Base-by-base conservation (phyloP, 2,888 invertebrate genomes). In the Barypeithes pellucidus region DNA sequence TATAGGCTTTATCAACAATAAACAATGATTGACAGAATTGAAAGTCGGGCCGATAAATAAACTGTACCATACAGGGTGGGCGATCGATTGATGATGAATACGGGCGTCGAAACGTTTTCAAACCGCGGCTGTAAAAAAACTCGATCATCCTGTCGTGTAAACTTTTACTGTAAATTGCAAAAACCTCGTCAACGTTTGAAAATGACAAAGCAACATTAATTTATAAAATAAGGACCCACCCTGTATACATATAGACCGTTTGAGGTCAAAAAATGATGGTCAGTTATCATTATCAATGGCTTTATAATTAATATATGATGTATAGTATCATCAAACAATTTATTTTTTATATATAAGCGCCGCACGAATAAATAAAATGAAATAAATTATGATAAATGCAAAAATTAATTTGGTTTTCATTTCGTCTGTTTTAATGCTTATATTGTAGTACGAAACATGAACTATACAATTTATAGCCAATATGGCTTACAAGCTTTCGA, bases 401-500 rank as follows among this genome's bases (percentile, higher is more conserved):
- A 33, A 33, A 57, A 33, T 57, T 36, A 33, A 57, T 33, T 57
- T 57, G 54, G 33, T 57, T 33, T 52, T 29, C 12, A 33, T 57
- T 16, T 22, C 24, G 14, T 11, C 9, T n/a, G 33, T 33, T 33
- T 57, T 36, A 33, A 33, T 60, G 9, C 9, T 29, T 29, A 5
- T 29, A 29, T n/a, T 5, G 29, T 29, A 29, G 29, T 29, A 29
- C 29, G 29, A 4, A 5, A 29, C 29, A 29, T 29, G 7, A 29
- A 29, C 29, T 29, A 2, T 29, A 67, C 18, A 63, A 16, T 33
- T 60, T 67, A 22, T 4, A 67, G 67, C 67, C 67, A 67, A 67
- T 67, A 60, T 67, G 67, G 67, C 67, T 50, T 67, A 67, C 67
- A 11, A 29, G 29, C 11, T 33, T 54, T 57, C 16, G 33, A 33